Base-by-base conservation (phyloP, 2,113 vertebrate genomes). In the Semicossyphus pulcher region DNA sequence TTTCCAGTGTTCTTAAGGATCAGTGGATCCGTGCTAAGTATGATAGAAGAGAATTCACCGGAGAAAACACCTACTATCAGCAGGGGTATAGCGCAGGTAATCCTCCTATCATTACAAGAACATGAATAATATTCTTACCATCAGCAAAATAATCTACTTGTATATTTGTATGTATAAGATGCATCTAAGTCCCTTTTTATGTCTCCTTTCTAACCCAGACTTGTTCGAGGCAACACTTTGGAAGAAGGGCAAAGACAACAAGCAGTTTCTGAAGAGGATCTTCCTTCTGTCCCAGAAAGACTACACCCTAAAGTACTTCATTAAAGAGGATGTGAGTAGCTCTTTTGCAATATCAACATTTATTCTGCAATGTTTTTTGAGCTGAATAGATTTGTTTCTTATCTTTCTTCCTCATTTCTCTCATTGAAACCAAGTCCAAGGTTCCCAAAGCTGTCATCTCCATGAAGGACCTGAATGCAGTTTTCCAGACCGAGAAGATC, bases 11-110 rank as follows among this genome's bases (percentile, higher is more conserved):
- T 76, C 95, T 98, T 80, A 96, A 85, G 79, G 95, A 97, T 59
- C 96, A 98, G 10, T 97, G 97, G 97, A 97, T 97, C 82, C 94
- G 95, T 81, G 95, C 96, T 58, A 98, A 98, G 87, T 98, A 98
- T 37, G 96, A 97, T 86, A 94, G 95, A 83, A 90, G 81, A 79
- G 96, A 97, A 80, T 98, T 97, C 93, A 93, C 93, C 25, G 94
- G 91, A 47, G 92, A 93, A 57, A 92, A 72, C 61, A 78, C 77
- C 70, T 59, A 59, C 47, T 59, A 78, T 48, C 89, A 84, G 5
- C 57, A 87, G 71, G 58, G 62, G 12, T 93, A 94, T 72, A 86
- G 42, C 42, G 90, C 93, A 93, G 97, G 96, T 97, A 93, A 93
- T 23, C 15, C 4, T 53, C 8, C 44, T 45, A 28, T 0, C n/a